Evolutionary conservation across 2,888 invertebrate genomes (phyloP), one percentile per base, ranked within the genome.

Genomic region (Molorchus minor): DNA sequence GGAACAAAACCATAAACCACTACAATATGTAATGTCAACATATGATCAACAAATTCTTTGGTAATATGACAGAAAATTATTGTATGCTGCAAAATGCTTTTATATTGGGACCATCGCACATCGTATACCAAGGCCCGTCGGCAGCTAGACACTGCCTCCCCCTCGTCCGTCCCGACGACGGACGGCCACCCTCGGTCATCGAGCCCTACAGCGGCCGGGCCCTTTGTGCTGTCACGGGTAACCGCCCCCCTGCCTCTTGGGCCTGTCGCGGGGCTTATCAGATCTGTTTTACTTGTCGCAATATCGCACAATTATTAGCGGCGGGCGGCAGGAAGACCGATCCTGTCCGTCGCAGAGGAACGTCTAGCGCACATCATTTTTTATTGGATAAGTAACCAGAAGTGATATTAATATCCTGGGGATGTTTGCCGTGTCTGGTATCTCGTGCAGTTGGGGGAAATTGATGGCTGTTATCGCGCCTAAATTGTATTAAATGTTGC

Each of bases 221-320:
- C 62, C 64, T 66, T 62, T 64, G 63, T 62, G 57, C 59, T 49
- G 49, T 49, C 49, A 49, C 49, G 49, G 49, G 49, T 38, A 49
- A 49, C 49, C 15, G 49, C 49, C 38, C 38, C 49, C 36, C 36
- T 49, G n/a, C n/a, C 55, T 55, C 49, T 25, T 30, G 43, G 47
- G 56, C 44, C 58, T 58, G 64, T 62, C 59, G 51, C 56, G 30
- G 38, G 45, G 62, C 62, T 71, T 73, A 75, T 75, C 75, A 65
- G 70, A 70, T 70, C 70, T 72, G 72, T 73, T 73, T 71, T 67
- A 71, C 68, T 71, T 73, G 74, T 73, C 74, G 73, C 73, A 73
- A 74, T 75, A 72, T 71, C 64, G 66, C 68, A n/a, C n/a, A 64
- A 70, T 71, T 71, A 71, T 72, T 71, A 72, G 70, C 67, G 56